These are phyloP conservation scores for Tarsius wallacei DNA, from an alignment of 2,797 vertebrate genomes.

Conservation along the genomic window DNA sequence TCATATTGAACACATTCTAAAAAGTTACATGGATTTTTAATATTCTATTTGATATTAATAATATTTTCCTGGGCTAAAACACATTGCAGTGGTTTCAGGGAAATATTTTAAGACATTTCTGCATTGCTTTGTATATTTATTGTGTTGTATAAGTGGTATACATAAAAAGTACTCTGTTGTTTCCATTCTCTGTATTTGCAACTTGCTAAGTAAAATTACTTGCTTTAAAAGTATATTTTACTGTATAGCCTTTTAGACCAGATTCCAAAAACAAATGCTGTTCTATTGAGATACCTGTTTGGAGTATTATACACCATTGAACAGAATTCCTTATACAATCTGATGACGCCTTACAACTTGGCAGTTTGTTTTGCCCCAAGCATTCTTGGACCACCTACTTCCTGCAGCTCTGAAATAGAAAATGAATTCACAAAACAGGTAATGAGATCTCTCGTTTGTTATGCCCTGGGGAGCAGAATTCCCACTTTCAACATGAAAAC, in stretches of 20 bases:
- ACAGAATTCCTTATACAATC: conserved; percentile 93
- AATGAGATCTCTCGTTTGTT: neutral
- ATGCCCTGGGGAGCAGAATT: neutral
- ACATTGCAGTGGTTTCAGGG: neutral
- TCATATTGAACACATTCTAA: neutral
- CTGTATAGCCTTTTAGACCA: conserved; percentile 92
- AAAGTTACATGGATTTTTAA: neutral
- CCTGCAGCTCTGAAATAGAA: conserved; percentile 91
- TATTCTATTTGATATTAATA: neutral
- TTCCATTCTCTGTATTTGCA: neutral
- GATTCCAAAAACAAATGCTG: conserved; percentile 93
- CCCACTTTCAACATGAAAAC: neutral
- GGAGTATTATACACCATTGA: conserved; percentile 93
- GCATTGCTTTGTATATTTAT: neutral
- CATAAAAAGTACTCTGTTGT: neutral
- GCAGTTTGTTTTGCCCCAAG: conserved; percentile 95
- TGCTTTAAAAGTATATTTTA: conserved; percentile 19
- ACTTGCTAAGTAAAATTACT: conserved; percentile 17
- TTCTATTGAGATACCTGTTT: conserved; percentile 93
- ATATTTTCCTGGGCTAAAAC: neutral
- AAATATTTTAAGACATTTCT: neutral
- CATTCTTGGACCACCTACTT: conserved; percentile 92
- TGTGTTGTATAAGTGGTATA: neutral
- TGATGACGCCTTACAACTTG: conserved; percentile 96
- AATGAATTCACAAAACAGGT: conserved; percentile 94